Evolutionary conservation across 1,140 invertebrate species (phyloP), one percentile per base, ranked within the genome.

Genomic region (Ceratitis capitata): DNA sequence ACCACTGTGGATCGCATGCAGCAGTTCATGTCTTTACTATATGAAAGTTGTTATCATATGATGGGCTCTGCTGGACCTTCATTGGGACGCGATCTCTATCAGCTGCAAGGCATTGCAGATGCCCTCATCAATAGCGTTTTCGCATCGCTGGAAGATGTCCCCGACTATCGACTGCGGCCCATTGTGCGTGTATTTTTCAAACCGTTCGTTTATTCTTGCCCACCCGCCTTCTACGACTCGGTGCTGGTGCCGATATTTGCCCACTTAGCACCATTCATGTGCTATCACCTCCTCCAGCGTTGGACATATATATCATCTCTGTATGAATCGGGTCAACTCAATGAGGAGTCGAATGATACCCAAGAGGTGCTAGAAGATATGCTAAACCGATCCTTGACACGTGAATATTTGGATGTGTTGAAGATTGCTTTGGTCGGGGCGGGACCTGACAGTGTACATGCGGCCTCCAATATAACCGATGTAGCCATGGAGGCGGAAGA

Each of bases 351-450:
- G 74, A 94, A 95, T 88, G 96, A 98, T 88, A 95, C 96, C 16
- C 96, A 97, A 91, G 97, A 98, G 92, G 95, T 98, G 1, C 92
- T 98, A 0, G 96, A 98, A 88, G 97, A 98, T 89, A 97, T 98
- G 92, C 92, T 98, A 4, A 96, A 97, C 84, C 93, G 97, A 64
- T 95, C 96, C 85, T 91, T 98, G n/a, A 97, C 97, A 0, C 93
- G 96, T 86, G 97, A 98, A 92, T 97, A 98, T 89, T 91, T 98
- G 7, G 97, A 97, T 86, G 94, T 98, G 1, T 89, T 98, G 0
- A 96, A 96, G 92, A 94, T 96, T 0, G 93, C 93, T 0, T 86
- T 94, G 45, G 93, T 94, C 29, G 93, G 93, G 12, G 93, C 93
- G 2, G 88, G 90, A 0, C 86, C 88, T 0, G 90, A 91, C 87